These are phyloP conservation scores for Florisuga fusca DNA, from an alignment of 2,797 vertebrate species.

Conservation along the genomic window DNA sequence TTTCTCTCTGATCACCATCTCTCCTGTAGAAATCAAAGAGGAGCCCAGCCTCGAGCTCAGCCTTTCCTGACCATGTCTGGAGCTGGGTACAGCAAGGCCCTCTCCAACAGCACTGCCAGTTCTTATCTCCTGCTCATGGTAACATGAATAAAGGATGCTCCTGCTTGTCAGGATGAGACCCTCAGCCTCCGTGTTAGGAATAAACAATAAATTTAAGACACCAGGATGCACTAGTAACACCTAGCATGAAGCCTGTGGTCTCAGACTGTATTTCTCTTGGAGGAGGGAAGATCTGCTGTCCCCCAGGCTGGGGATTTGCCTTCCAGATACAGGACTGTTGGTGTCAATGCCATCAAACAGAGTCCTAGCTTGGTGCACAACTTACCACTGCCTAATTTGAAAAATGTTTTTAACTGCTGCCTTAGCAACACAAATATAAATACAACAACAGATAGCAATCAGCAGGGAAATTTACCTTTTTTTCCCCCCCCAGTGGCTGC, in stretches of 20 bases:
- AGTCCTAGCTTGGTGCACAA: neutral
- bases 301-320: neutral
- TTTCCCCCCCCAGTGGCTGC: neutral
- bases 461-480: slow-evolving; percentile 22
- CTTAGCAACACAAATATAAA: slow-evolving; percentile 73
- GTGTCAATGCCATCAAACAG: slow-evolving; percentile 8
- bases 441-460: slow-evolving; percentile 61
- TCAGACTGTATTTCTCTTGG: neutral
- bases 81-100: neutral
- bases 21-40: slow-evolving; percentile 10
- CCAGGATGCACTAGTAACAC: neutral
- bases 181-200: neutral
- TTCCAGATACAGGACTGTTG: neutral
- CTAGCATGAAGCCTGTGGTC: neutral
- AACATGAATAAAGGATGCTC: neutral
- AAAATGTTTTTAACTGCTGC: slow-evolving; percentile 56
- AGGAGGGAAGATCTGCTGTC: neutral
- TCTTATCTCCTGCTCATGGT: neutral
- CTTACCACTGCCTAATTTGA: slow-evolving; percentile 52
- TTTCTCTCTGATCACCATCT: slow-evolving; percentile 16
- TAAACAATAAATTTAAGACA: neutral
- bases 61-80: neutral
- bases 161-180: neutral
- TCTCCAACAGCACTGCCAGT: accelerated
- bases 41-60: neutral